Conservation (phyloP, 2,888 invertebrate species). For the Hirudinaria manillensis region DNA sequence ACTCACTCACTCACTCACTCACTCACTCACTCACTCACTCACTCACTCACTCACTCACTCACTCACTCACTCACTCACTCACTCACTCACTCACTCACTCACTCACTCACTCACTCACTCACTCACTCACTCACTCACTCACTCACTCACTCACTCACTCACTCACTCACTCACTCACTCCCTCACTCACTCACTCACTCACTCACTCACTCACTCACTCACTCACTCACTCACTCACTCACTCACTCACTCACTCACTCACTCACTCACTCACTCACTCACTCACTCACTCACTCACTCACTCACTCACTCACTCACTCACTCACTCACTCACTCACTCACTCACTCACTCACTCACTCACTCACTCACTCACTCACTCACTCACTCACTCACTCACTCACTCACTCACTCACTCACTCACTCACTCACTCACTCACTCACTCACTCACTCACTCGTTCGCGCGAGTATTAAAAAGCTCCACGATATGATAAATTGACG, state of each 20-base stretch:
- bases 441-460: background rate
- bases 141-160: conserved; percentile 25
- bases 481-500: too few species aligned
- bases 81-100: conserved; percentile 23
- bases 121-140: conserved; percentile 24
- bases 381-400: conserved; percentile 11
- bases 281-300: conserved; percentile 16
- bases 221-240: conserved; percentile 20
- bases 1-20: conserved; percentile 17
- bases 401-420: conserved; percentile 15
- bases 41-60: conserved; percentile 24
- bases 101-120: conserved; percentile 26
- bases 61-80: conserved; percentile 18
- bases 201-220: conserved; percentile 21
- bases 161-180: conserved; percentile 25
- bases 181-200: conserved; percentile 19
- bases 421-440: conserved; percentile 13
- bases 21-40: conserved; percentile 11
- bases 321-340: conserved; percentile 17
- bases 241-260: conserved; percentile 17
- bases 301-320: conserved; percentile 16
- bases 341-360: conserved; percentile 21
- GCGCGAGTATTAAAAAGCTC: too few species aligned
- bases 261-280: conserved; percentile 18
- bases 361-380: conserved; percentile 11